Base-by-base conservation (phyloP, 2,797 vertebrate genomes). In the Lates japonicus region DNA sequence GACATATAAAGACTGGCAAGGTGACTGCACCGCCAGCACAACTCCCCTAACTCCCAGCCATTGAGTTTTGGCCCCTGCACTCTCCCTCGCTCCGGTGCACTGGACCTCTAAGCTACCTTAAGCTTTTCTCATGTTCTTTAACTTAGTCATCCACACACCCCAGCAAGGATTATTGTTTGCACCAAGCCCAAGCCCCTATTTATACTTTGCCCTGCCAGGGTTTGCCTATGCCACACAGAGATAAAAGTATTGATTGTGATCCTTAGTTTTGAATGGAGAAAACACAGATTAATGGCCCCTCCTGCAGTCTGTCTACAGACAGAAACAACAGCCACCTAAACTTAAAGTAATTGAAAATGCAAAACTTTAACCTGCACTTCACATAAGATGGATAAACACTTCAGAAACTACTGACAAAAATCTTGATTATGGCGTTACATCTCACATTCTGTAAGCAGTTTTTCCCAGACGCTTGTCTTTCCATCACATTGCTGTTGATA, bases 281-380 rank as follows among this genome's bases (percentile, higher is more conserved):
- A 93, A 88, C 79, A 16, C 75, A 82, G 89, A 90, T 91, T 84
- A 92, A 93, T 89, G 82, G 72, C 71, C 67, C 46, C 29, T 25
- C 2, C 9, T 62, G 60, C 35, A 42, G 59, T 85, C 64, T 61
- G 59, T 51, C 48, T 55, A 6, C 57, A 65, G 14, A 75, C 69
- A 64, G 31, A 82, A 82, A 78, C 44, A 71, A 64, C 82, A 71
- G 63, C 59, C 33, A 16, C 22, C n/a, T 2, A 10, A 67, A 48
- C 11, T 68, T 22, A 54, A 22, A 52, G 4, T 2, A 52, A 63
- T 1, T 49, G 35, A 66, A 62, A 14, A 22, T 11, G 16, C 51
- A 46, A 33, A 78, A 70, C 14, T 33, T 74, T 7, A 3, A 60
- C 46, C 17, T 16, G 55, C 48, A 51, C 69, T 39, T 84, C 31